phyloP scores from a whole-genome alignment of 2,888 invertebrate species.

The Parthenolecanium corni region DNA sequence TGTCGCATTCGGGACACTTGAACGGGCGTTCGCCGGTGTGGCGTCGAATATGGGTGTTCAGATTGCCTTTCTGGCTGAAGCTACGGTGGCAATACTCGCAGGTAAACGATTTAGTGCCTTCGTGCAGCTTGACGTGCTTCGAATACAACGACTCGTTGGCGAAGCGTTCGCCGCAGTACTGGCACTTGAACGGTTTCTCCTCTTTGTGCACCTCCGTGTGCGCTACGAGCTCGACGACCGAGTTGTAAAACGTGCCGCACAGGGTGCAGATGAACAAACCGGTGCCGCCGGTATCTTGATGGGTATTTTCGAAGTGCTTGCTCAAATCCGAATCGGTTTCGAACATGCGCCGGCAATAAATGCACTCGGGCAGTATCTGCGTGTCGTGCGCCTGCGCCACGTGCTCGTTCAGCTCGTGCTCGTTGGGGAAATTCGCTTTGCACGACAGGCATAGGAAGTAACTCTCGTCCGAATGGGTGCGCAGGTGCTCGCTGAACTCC shows the following conservation, averaged over 20 bases:
- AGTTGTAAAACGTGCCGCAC: slow-evolving; percentile 6
- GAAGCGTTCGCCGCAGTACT: slow-evolving; percentile 21
- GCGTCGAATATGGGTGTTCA: slow-evolving; percentile 26
- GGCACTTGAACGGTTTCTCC: slow-evolving; percentile 24
- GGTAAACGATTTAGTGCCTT: slow-evolving; percentile 23
- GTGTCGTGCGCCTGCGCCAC: background rate
- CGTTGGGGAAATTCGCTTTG: slow-evolving; percentile 7
- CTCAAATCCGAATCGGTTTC: background rate
- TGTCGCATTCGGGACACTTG: slow-evolving; percentile 23
- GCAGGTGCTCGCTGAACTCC: slow-evolving; percentile 22
- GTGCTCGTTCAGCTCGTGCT: slow-evolving; percentile 15
- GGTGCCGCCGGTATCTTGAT: background rate
- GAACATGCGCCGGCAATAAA: slow-evolving; percentile 17
- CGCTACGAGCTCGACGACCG: background rate
- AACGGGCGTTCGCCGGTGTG: slow-evolving; percentile 27
- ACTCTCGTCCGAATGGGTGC: slow-evolving; percentile 31
- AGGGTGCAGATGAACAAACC: background rate
- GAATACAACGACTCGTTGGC: background rate
- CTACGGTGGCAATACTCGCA: slow-evolving; percentile 23
- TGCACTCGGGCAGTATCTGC: slow-evolving; percentile 13
- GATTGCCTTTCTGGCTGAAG: slow-evolving; percentile 26
- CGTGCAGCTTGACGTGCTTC: slow-evolving; percentile 19
- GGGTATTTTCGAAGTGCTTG: slow-evolving; percentile 7
- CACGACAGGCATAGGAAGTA: slow-evolving; percentile 29
- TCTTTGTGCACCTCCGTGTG: slow-evolving; percentile 31